phyloP scores from a whole-genome alignment of 1,140 invertebrate genomes.

The Atta cephalotes region DNA sequence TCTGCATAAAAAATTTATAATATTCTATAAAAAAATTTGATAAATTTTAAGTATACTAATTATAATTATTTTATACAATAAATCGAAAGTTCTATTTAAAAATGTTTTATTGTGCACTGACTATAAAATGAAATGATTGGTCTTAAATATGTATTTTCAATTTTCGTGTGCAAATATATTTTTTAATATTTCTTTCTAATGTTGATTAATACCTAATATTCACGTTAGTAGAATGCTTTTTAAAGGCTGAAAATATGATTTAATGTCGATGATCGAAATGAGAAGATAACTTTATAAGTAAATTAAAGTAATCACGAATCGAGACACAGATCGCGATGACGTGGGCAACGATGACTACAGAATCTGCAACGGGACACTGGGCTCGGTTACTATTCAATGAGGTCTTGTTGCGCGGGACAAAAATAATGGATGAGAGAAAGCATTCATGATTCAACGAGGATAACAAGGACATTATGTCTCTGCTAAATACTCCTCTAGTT shows the following conservation, averaged over 20 bases:
- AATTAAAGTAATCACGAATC: constrained; percentile 10
- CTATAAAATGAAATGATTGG: not conserved
- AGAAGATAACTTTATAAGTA: constrained; percentile 18
- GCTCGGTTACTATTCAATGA: constrained; percentile 60
- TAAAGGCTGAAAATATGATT: not conserved
- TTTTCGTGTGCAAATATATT: not conserved
- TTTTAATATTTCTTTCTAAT: not conserved
- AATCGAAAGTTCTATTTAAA: not conserved
- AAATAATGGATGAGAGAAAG: constrained; percentile 64
- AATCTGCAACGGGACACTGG: constrained; percentile 61
- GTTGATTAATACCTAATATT: not conserved
- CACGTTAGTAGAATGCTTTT: not conserved
- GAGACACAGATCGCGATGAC: constrained; percentile 43
- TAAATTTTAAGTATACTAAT: not conserved
- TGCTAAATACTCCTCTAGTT: constrained; percentile 45
- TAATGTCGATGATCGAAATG: not conserved
- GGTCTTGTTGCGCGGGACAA: constrained; percentile 50
- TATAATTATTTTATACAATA: not conserved
- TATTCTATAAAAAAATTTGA: not conserved
- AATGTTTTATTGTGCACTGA: not conserved
- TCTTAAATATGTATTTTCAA: not conserved
- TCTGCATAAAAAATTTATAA: not conserved
- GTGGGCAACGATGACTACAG: constrained; percentile 51
- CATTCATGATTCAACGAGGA: constrained; percentile 62
- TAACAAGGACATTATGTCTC: constrained; percentile 62